phyloP scores from a whole-genome alignment of 2,888 invertebrate species.

The Lasioglossum marginatum region DNA sequence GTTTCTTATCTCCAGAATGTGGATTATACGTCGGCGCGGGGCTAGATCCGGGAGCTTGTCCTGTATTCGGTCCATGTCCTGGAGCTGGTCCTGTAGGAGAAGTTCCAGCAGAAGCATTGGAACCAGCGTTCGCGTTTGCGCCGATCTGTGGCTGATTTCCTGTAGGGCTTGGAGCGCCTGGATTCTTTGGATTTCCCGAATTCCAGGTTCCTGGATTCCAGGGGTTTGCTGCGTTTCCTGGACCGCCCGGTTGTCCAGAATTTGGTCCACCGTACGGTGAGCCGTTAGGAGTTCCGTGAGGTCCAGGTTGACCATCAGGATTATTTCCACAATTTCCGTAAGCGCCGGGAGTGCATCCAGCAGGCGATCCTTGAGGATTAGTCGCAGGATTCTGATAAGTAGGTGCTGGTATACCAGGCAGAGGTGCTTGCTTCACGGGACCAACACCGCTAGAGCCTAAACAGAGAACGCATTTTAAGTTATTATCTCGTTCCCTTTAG shows the following conservation, averaged over 20 bases:
- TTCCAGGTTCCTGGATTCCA: not conserved
- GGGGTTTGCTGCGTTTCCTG: too few species aligned
- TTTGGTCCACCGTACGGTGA: not conserved
- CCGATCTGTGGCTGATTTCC: not conserved
- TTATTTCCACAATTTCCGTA: constrained; percentile 18
- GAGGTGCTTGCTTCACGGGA: constrained; percentile 27
- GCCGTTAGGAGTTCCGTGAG: not conserved
- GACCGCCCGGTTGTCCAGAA: not conserved
- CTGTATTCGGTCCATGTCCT: not conserved
- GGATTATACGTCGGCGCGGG: not conserved
- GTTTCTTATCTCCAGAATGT: not conserved
- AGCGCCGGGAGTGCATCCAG: constrained; percentile 8
- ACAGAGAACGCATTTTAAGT: not conserved
- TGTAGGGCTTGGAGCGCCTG: not conserved
- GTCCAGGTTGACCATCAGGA: not conserved
- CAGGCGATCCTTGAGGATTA: constrained; percentile 3
- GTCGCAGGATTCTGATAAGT: not conserved
- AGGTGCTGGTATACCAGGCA: not conserved
- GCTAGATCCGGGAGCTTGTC: not conserved
- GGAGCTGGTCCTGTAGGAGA: not conserved
- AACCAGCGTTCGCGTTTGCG: not conserved
- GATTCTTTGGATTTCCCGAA: not conserved
- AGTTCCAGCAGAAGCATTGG: not conserved
- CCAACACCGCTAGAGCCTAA: constrained; percentile 14
- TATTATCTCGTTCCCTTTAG: too few species aligned